Base-by-base conservation (phyloP, 1,140 invertebrate genomes). In the Spodoptera litura region DNA sequence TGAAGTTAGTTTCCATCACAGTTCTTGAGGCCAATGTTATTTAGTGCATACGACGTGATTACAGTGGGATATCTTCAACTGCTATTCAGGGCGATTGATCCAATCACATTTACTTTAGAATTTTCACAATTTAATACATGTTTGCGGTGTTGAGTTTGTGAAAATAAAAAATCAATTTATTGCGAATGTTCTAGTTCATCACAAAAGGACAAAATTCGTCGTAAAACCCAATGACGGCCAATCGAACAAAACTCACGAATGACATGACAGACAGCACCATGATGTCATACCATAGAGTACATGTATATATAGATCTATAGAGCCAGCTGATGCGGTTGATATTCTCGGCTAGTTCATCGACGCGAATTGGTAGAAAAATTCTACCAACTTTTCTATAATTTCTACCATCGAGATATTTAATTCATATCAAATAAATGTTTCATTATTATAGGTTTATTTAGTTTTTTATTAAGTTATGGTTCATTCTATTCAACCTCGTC, bases 1-100 rank as follows among this genome's bases (percentile, higher is more conserved):
- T 87, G 79, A 87, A 89, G 84, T 88, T 86, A 82, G 87, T 87
- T 93, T 93, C 93, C 93, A 94, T 94, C 87, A 94, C 93, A 93
- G 81, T 83, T 86, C 73, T 78, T 79, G 79, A 86, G 85, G 74
- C 79, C 83, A 88, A 87, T 88, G 85, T 88, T 88, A 68, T 61
- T 79, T 35, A 74, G 73, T 58, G 68, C 61, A 62, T 59, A 44
- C 76, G 68, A 59, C 75, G 75, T 81, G 75, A 78, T 78, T 74
- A 56, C 51, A 53, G 71, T 81, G 68, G 55, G 52, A 68, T 78
- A 78, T 59, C 70, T 31, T 68, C 59, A 55, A 53, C 52, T 44
- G 64, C 62, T 75, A 78, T 78, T 74, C 38, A 25, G 59, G 53
- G 61, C 76, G 75, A 74, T 52, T 59, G 62, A 68, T 70, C 59